Conservation (phyloP, 2,113 vertebrate genomes). For the Lutjanus erythropterus region DNA sequence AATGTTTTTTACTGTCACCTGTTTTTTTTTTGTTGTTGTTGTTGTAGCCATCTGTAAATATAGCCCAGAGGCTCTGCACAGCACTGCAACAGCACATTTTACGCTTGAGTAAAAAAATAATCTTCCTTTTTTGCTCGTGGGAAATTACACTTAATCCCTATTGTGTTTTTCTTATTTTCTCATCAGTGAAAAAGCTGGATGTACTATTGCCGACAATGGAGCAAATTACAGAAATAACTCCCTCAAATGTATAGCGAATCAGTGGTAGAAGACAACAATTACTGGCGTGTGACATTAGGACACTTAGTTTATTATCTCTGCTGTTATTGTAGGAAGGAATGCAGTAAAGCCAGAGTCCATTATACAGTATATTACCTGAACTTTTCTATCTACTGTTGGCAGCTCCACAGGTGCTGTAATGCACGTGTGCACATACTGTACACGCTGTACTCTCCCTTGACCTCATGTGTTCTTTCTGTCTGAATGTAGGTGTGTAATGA, state of each 20-base stretch:
- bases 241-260: neutral
- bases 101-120: neutral
- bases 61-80: neutral
- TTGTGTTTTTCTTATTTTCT: neutral
- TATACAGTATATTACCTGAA: neutral
- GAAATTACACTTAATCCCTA: constrained; percentile 15
- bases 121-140: neutral
- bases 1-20: neutral
- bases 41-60: neutral
- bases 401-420: neutral
- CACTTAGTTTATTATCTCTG: neutral
- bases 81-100: constrained; percentile 5
- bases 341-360: neutral
- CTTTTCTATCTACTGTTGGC: neutral
- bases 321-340: neutral
- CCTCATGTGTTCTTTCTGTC: constrained; percentile 1
- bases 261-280: constrained; percentile 3
- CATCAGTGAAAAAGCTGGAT: neutral
- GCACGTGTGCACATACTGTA: neutral
- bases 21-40: neutral
- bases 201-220: neutral
- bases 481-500: constrained; percentile 1
- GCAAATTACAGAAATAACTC: constrained; percentile 4
- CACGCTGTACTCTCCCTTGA: neutral
- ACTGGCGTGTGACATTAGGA: neutral